Conservation (phyloP, 1,140 invertebrate genomes). For the Drosophila teissieri region DNA sequence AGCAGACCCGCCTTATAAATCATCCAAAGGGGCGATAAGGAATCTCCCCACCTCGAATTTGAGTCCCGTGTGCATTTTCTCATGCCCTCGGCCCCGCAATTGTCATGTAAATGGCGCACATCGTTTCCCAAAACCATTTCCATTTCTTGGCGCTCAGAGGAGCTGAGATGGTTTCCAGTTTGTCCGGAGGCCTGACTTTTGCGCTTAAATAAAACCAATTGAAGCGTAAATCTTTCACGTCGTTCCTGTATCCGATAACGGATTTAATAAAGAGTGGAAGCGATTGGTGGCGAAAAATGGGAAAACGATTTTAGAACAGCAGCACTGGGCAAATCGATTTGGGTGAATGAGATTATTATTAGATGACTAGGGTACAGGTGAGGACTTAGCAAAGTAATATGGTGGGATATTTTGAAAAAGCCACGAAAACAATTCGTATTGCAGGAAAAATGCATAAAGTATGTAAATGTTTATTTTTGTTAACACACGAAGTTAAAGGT, state of each 20-base stretch:
- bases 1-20: slow-evolving; percentile 54
- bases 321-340: slow-evolving; percentile 20
- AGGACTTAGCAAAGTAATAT: slow-evolving; percentile 5
- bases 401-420: not conserved
- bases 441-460: not conserved
- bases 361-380: not conserved
- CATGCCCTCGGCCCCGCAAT: slow-evolving; percentile 50
- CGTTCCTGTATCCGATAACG: slow-evolving; percentile 57
- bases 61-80: slow-evolving; percentile 43
- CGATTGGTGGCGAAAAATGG: not conserved
- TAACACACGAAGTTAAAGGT: too few relatives aligned
- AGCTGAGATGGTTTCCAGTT: slow-evolving; percentile 5
- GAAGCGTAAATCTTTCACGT: slow-evolving; percentile 79
- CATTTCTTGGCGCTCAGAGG: slow-evolving; percentile 7
- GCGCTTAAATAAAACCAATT: slow-evolving; percentile 76
- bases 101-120: slow-evolving; percentile 72
- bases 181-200: slow-evolving; percentile 60
- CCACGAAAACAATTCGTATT: not conserved
- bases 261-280: slow-evolving; percentile 58
- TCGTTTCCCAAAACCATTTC: slow-evolving; percentile 68
- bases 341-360: slow-evolving; percentile 15
- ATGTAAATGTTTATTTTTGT: too few relatives aligned
- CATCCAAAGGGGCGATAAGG: slow-evolving; percentile 64
- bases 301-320: not conserved
- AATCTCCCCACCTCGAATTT: slow-evolving; percentile 38